Base-by-base conservation (phyloP, 2,113 vertebrate species). In the Rhadina sibilatrix region DNA sequence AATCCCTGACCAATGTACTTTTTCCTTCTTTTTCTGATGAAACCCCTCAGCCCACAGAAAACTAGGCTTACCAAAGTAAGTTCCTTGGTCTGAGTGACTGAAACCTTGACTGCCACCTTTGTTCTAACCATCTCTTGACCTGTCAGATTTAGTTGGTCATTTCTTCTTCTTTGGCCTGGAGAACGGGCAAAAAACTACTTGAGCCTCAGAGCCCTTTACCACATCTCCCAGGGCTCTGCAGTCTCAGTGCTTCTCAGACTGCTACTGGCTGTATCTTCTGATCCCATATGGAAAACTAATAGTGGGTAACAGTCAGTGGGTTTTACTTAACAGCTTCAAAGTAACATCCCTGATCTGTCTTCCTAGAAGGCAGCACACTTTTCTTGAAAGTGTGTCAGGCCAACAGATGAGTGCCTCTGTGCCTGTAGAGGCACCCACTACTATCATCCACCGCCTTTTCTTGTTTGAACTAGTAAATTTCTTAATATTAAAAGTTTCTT, bases 321-420 rank as follows among this genome's bases (percentile, higher is more conserved):
- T 57, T 66, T 76, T 30, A 50, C 20, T 42, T 40, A 49, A 15
- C 16, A 35, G 12, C 16, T 42, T 49, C 42, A 30, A 13, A 66
- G 12, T 16, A 65, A n/a, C 7, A 19, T n/a, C 10, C 24, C 30
- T 42, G 44, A 50, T 35, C 13, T 0, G 0, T 10, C 16, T 6
- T 66, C 7, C 35, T 42, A 17, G 31, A 50, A 66, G 52, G 25
- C 16, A 57, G 19, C 5, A 50, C 21, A 25, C 7, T 57, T 42
- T 21, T 24, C 15, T 66, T 18, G 9, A 35, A 57, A 40, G 12
- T 0, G 1, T 54, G 30, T 49, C 35, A 56, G 15, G 12, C 21
- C 24, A 25, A 76, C 9, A 59, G 52, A 42, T 13, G 31, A 66
- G 5, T 35, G 12, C 8, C 5, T 42, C 71, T 42, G 20, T 35